phyloP scores from a whole-genome alignment of 1,140 invertebrate species.

The Pseudomyrmex cubaensis region DNA sequence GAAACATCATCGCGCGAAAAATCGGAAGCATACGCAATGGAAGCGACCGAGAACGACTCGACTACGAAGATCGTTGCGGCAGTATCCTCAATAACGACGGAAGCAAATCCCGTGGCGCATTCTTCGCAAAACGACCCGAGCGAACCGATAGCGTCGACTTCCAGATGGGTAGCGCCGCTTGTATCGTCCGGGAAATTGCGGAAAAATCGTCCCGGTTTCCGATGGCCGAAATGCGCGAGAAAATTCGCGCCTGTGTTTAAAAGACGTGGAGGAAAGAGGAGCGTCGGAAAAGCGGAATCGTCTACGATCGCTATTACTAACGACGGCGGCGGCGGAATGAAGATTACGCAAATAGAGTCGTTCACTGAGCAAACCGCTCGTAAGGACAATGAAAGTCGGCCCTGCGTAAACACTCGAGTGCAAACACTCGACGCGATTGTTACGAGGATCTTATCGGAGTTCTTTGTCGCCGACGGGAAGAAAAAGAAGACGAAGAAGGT shows the following conservation, averaged over 20 bases:
- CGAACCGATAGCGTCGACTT: slow-evolving; percentile 20
- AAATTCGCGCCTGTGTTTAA: slow-evolving; percentile 6
- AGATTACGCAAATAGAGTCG: slow-evolving; percentile 37
- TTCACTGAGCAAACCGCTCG: slow-evolving; percentile 23
- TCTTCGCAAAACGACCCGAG: background rate
- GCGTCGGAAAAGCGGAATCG: background rate
- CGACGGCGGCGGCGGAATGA: slow-evolving; percentile 13
- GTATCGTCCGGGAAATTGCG: background rate
- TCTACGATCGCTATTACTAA: background rate
- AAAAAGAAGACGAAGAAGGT: slow-evolving; percentile 13
- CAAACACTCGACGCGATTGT: slow-evolving; percentile 66
- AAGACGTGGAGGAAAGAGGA: background rate
- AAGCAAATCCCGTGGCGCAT: background rate
- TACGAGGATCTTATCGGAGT: slow-evolving; percentile 62
- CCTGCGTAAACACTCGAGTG: slow-evolving; percentile 48
- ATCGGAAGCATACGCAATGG: background rate
- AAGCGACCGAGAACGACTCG: background rate
- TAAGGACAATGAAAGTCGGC: slow-evolving; percentile 13
- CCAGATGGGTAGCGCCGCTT: slow-evolving; percentile 1
- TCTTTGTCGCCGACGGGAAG: slow-evolving; percentile 29
- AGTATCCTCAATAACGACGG: background rate
- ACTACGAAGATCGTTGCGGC: background rate
- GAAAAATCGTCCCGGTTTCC: background rate
- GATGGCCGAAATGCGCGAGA: background rate
- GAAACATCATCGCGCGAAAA: background rate